A percentile compares a stretch with the other conserved stretches of the same genome.
Conservation (phyloP, 1,140 invertebrate genomes). For the Sycophaga agraensis region DNA sequence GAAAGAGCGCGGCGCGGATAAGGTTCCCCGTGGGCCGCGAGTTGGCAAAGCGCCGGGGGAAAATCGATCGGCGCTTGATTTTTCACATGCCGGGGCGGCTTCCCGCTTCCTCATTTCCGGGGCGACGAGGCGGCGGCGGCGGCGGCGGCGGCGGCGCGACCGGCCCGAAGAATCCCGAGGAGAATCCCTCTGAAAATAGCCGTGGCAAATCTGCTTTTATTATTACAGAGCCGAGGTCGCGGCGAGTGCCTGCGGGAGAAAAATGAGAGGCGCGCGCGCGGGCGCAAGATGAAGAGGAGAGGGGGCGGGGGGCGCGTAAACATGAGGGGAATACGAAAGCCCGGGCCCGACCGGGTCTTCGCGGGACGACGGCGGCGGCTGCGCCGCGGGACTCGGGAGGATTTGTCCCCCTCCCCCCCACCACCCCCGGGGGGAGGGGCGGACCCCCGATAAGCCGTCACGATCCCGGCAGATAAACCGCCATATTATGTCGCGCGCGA, state of each 20-base stretch:
- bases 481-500: slow-evolving; percentile 42
- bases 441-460: slow-evolving; percentile 37
- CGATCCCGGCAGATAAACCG: slow-evolving; percentile 42
- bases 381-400: slow-evolving; percentile 34
- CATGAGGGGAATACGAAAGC: slow-evolving; percentile 33
- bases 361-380: slow-evolving; percentile 27
- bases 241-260: too few relatives aligned
- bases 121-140: too few relatives aligned
- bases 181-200: slow-evolving; percentile 1
- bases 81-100: background rate
- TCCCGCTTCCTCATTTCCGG: background rate
- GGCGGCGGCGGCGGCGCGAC: too few relatives aligned
- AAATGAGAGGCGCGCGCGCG: too few relatives aligned
- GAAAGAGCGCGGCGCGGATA: too few relatives aligned
- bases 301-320: slow-evolving; percentile 22
- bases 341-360: slow-evolving; percentile 27
- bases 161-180: too few relatives aligned
- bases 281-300: background rate
- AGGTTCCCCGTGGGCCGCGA: too few relatives aligned
- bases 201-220: slow-evolving; percentile 9
- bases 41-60: too few relatives aligned
- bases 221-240: background rate
- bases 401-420: too few relatives aligned
- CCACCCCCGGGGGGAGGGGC: background rate
- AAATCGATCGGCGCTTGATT: slow-evolving; percentile 15